These are phyloP conservation scores for Heteractis magnifica DNA, from an alignment of 92 coral and sea anemone genomes.

Conservation along the genomic window DNA sequence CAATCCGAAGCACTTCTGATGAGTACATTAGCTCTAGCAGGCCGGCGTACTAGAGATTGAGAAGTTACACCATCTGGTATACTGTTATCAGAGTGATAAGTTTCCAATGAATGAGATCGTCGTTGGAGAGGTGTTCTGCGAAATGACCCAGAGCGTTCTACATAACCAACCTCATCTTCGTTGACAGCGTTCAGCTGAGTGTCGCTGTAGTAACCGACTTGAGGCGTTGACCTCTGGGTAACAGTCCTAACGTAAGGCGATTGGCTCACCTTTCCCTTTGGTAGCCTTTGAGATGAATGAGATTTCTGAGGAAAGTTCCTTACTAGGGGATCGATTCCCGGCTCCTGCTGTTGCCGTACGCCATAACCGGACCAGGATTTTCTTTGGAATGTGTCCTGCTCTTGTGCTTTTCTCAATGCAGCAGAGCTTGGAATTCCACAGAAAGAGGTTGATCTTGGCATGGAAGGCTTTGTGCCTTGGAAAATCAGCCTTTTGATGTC, in stretches of 20 bases:
- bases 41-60: not conserved
- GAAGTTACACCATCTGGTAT: not conserved
- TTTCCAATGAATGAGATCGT: slow-evolving; percentile 42
- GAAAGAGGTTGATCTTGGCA: slow-evolving; percentile 49
- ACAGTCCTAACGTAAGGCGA: slow-evolving; percentile 42
- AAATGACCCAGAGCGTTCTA: slow-evolving; percentile 31
- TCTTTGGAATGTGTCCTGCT: slow-evolving; percentile 30
- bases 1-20: slow-evolving; percentile 26
- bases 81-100: slow-evolving; percentile 7
- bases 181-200: slow-evolving; percentile 3
- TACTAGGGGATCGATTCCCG: slow-evolving; percentile 27
- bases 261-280: not conserved
- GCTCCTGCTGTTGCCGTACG: slow-evolving; percentile 19
- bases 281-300: slow-evolving; percentile 7
- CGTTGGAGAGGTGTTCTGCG: slow-evolving; percentile 23
- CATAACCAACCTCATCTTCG: not conserved
- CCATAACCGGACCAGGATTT: slow-evolving; percentile 69
- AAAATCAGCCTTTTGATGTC: slow-evolving; percentile 19
- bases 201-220: slow-evolving; percentile 31
- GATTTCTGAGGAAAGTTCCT: slow-evolving; percentile 25
- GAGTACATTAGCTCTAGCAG: slow-evolving; percentile 14
- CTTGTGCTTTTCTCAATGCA: slow-evolving; percentile 2
- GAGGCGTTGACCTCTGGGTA: slow-evolving; percentile 3
- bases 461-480: slow-evolving; percentile 26
- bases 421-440: slow-evolving; percentile 32